Evolutionary conservation across 2,113 vertebrate genomes (phyloP).

Genomic region (Serinus canaria): DNA sequence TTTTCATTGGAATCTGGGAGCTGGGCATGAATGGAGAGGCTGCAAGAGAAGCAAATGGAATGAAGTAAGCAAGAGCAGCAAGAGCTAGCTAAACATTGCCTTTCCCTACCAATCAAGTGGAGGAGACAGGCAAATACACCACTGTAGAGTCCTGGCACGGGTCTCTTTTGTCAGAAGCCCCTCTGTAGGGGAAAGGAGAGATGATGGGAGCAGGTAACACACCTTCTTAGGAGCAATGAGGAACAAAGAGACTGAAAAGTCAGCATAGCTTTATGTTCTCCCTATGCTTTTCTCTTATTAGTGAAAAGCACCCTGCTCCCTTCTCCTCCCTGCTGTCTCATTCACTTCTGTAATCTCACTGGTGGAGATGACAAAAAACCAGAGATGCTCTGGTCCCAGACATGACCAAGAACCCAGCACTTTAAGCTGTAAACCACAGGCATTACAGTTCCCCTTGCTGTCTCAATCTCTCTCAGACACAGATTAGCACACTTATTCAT

Average conservation of each 20-base stretch:
- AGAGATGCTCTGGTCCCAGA: neutral
- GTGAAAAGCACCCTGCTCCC: neutral
- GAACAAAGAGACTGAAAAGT: neutral
- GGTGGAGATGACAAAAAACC: neutral
- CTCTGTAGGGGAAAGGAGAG: neutral
- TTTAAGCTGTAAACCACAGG: neutral
- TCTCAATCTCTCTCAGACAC: neutral
- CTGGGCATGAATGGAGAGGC: neutral
- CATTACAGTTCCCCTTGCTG: neutral
- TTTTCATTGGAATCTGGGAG: neutral
- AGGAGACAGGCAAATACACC: neutral
- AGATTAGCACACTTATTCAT: neutral
- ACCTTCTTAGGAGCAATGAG: neutral
- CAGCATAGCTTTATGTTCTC: neutral
- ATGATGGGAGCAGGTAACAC: fast-evolving
- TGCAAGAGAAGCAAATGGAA: neutral
- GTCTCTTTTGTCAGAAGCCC: neutral
- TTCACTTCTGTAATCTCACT: neutral
- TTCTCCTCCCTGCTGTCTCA: neutral
- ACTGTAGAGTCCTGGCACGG: neutral
- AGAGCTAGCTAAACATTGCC: neutral
- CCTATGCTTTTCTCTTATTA: neutral
- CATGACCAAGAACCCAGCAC: neutral
- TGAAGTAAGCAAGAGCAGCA: neutral
- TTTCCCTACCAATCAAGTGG: neutral